Conservation (phyloP, 2,888 invertebrate species). For the Brachylomia viminalis region DNA sequence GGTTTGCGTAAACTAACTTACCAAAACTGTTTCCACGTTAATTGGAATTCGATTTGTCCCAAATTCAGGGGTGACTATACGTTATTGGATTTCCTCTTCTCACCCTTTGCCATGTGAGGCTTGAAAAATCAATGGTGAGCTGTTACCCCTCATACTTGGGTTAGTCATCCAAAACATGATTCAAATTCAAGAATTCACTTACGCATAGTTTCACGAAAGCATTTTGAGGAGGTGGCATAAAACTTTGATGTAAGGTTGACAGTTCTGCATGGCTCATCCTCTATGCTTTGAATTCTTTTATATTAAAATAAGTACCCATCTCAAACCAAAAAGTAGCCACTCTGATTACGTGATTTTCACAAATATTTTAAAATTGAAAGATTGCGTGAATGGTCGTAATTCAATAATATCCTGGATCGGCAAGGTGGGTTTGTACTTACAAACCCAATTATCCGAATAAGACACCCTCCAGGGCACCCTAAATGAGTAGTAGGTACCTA, state of each 20-base stretch:
- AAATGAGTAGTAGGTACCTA: not conserved
- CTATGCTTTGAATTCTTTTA: not conserved
- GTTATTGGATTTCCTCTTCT: conserved; percentile 82
- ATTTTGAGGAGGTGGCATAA: conserved; percentile 44
- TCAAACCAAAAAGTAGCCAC: not conserved
- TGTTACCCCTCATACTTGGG: conserved; percentile 60
- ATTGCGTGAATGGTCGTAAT: not conserved
- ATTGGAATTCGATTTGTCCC: conserved; percentile 82
- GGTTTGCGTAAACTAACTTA: conserved; percentile 48
- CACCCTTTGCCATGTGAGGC: conserved; percentile 80
- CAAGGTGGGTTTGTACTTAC: not conserved
- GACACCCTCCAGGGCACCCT: no score
- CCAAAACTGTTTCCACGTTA: conserved; percentile 68
- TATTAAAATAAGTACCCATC: not conserved
- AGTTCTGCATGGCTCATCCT: not conserved
- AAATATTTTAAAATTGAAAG: not conserved
- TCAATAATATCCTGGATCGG: not conserved
- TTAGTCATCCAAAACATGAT: conserved; percentile 65
- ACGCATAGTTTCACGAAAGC: conserved; percentile 52
- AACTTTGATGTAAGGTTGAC: conserved; percentile 45
- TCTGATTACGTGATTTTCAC: no score
- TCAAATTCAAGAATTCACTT: conserved; percentile 60
- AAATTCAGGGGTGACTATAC: conserved; percentile 78
- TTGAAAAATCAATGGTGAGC: conserved; percentile 83
- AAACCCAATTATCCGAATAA: not conserved